phyloP scores from a whole-genome alignment of 2,888 invertebrate genomes.

The Mythimna impura region DNA sequence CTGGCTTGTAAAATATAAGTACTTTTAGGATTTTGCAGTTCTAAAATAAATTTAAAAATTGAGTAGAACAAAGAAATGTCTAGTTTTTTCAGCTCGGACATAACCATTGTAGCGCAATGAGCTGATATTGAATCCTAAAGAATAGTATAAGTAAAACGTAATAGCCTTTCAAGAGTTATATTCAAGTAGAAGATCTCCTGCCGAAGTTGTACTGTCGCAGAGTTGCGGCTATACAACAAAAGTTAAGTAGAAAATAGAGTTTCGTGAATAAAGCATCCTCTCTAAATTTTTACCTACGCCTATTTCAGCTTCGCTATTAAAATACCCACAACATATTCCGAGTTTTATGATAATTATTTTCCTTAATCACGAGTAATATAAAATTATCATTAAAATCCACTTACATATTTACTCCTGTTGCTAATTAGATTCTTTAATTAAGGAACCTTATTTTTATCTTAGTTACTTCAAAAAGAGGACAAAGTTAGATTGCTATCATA shows the following conservation, averaged over 20 bases:
- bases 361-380: not conserved
- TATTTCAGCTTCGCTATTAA: not conserved
- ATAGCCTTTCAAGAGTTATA: too few species aligned
- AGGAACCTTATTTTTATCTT: not conserved
- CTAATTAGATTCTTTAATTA: not conserved
- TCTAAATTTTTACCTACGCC: not conserved
- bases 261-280: not conserved
- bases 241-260: not conserved
- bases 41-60: too few species aligned
- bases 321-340: not conserved
- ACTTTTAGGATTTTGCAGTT: too few species aligned
- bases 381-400: constrained; percentile 1
- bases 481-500: not conserved
- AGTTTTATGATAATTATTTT: constrained; percentile 1
- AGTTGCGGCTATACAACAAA: not conserved
- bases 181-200: too few species aligned
- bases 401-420: not conserved
- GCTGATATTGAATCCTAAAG: too few species aligned
- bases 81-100: too few species aligned
- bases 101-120: too few species aligned
- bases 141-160: too few species aligned
- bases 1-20: too few species aligned
- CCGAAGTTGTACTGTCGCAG: too few species aligned
- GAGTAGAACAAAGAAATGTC: too few species aligned
- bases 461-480: not conserved